Base-by-base conservation (phyloP, 2,113 vertebrate species). In the Podiceps cristatus region DNA sequence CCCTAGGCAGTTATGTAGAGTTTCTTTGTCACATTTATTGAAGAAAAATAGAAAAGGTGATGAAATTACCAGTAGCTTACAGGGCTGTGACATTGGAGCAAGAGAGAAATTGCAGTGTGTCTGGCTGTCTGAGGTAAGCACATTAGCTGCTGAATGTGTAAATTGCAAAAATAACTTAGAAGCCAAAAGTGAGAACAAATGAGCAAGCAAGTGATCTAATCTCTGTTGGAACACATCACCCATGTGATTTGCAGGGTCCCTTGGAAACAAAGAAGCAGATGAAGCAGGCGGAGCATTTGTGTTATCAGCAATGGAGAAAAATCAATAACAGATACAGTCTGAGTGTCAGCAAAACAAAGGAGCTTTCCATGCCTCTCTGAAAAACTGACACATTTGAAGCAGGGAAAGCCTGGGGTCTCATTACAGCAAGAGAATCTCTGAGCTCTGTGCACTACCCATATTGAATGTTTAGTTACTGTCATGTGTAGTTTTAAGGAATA, bases 291-390 rank as follows among this genome's bases (percentile, higher is more conserved):
- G 28, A 90, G 40, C 37, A 74, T 84, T 94, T 95, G 73, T 86
- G 88, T 63, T 89, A 97, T 96, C 89, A 96, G 93, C 75, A 95
- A 52, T 58, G 52, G 76, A 94, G 93, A 92, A 97, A 96, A 98
- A 98, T 97, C 96, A 97, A 91, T 98, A 97, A 86, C 31, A 94
- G 96, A 97, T 96, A 91, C n/a, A 63, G 55, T 74, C n/a, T 78
- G 50, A 89, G 53, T 47, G 72, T 95, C 94, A 94, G 87, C 58
- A 80, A 93, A 94, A 95, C 76, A 91, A 96, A 94, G 90, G 73
- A 84, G 33, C 50, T 97, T 95, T 96, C 84, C 13, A 5, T 73
- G 81, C 23, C 56, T 63, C 58, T 88, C 88, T 95, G 86, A 96
- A 96, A 92, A 93, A 45, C 19, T 68, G 59, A 62, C 77, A 81